Evolutionary conservation across 37 sponge, comb jelly and placozoan genomes (phyloP).

Genomic region (Theonella swinhoei): DNA sequence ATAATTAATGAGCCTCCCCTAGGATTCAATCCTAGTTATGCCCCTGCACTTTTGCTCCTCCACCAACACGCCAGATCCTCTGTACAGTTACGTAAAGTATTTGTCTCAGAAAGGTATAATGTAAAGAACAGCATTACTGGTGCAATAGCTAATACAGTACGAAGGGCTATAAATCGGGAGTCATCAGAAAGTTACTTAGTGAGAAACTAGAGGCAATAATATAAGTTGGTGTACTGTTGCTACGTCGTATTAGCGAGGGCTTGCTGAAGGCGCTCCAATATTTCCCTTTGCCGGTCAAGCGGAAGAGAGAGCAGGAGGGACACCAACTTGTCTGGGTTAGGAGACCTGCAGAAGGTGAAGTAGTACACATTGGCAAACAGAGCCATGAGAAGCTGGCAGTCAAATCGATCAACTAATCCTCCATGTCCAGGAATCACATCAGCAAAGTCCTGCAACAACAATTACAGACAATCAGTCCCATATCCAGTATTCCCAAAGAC

Average conservation of each 20-base stretch:
- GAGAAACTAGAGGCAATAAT: too few species aligned
- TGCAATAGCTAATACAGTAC: too few species aligned
- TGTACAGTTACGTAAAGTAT: too few species aligned
- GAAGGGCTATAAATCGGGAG: too few species aligned
- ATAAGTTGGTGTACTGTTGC: neutral
- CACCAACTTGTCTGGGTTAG: conserved; percentile 47
- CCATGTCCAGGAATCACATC: conserved; percentile 99
- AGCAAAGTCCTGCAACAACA: conserved; percentile 80
- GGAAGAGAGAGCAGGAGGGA: conserved; percentile 35
- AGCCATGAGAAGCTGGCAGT: conserved; percentile 97
- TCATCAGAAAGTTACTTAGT: too few species aligned
- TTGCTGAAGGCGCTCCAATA: conserved; percentile 16
- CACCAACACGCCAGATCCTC: too few species aligned
- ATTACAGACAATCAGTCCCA: neutral
- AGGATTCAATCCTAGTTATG: too few species aligned
- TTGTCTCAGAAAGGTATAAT: too few species aligned
- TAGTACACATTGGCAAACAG: conserved; percentile 95
- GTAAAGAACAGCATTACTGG: too few species aligned
- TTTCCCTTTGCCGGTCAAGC: conserved; percentile 34
- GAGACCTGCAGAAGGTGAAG: conserved; percentile 84
- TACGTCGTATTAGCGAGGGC: neutral
- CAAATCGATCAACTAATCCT: conserved; percentile 94
- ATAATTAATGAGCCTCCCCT: too few species aligned
- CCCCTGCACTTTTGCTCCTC: too few species aligned
- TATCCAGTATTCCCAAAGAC: neutral